phyloP scores from a whole-genome alignment of 2,888 invertebrate species.

The Phorcus lineatus region DNA sequence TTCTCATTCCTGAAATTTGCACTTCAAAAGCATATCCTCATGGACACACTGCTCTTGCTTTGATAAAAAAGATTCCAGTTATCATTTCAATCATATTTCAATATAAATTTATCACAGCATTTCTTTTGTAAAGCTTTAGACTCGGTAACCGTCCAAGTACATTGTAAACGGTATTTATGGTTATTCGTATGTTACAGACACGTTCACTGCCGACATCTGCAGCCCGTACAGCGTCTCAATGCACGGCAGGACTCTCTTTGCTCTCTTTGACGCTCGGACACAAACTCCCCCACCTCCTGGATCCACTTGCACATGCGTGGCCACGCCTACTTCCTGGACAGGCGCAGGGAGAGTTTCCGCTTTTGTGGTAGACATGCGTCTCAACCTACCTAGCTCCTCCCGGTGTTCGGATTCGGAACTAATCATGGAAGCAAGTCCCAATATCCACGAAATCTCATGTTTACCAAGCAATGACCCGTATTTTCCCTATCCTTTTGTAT shows the following conservation, averaged over 20 bases:
- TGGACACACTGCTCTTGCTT: too few species aligned
- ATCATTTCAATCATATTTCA: too few species aligned
- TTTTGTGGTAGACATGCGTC: conserved; percentile 42
- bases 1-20: too few species aligned
- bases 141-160: too few species aligned
- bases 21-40: too few species aligned
- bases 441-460: conserved; percentile 35
- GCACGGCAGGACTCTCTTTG: conserved; percentile 40
- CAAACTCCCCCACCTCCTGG: conserved; percentile 21
- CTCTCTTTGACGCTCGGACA: conserved; percentile 29
- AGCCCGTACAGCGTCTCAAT: conserved; percentile 25
- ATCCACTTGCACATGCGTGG: conserved; percentile 40
- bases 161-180: too few species aligned
- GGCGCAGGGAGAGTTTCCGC: conserved; percentile 38
- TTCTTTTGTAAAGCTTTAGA: too few species aligned
- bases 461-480: conserved; percentile 35
- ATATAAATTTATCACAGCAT: too few species aligned
- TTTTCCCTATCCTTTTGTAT: conserved; percentile 40
- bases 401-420: conserved; percentile 38
- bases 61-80: too few species aligned
- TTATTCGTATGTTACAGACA: conserved; percentile 26
- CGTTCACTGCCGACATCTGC: conserved; percentile 38
- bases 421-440: conserved; percentile 33
- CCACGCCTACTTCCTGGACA: conserved; percentile 36
- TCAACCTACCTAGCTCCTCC: conserved; percentile 27